A percentile compares a stretch with the other conserved stretches of the same genome.
Evolutionary conservation across 37 sponge, comb jelly and placozoan genomes (phyloP).

Genomic region (Cliona cf. orientalis): DNA sequence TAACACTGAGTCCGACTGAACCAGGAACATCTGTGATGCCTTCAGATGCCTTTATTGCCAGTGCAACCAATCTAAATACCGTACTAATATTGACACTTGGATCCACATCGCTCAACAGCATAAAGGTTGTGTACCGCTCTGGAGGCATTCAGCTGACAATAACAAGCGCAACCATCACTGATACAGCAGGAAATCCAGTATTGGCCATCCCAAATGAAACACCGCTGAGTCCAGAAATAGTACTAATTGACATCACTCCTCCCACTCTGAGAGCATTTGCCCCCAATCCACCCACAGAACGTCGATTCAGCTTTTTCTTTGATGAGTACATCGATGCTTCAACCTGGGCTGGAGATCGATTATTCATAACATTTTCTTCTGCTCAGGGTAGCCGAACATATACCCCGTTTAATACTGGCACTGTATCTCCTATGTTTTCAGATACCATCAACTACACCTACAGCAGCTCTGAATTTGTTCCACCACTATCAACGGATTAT

Average conservation of each 20-base stretch:
- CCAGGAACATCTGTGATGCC: background rate
- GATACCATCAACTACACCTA: background rate
- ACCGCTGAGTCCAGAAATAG: background rate
- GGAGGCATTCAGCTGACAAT: background rate
- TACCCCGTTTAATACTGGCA: background rate
- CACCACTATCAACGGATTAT: background rate
- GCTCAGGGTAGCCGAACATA: constrained; percentile 1
- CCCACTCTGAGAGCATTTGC: background rate
- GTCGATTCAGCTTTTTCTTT: constrained; percentile 5
- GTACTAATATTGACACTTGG: background rate
- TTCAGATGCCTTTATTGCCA: background rate
- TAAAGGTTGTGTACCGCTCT: background rate
- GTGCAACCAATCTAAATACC: background rate
- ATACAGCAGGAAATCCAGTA: background rate
- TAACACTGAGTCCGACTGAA: too few relatives aligned
- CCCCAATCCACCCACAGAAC: background rate
- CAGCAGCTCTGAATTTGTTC: background rate
- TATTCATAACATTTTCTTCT: background rate
- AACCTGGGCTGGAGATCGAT: background rate
- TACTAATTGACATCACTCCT: background rate
- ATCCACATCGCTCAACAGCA: background rate
- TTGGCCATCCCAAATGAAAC: background rate
- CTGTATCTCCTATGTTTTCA: background rate
- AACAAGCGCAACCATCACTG: background rate
- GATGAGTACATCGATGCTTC: constrained; percentile 13